These are phyloP conservation scores for Acestrorhynchus altus DNA, from an alignment of 2,797 vertebrate genomes.

Conservation along the genomic window DNA sequence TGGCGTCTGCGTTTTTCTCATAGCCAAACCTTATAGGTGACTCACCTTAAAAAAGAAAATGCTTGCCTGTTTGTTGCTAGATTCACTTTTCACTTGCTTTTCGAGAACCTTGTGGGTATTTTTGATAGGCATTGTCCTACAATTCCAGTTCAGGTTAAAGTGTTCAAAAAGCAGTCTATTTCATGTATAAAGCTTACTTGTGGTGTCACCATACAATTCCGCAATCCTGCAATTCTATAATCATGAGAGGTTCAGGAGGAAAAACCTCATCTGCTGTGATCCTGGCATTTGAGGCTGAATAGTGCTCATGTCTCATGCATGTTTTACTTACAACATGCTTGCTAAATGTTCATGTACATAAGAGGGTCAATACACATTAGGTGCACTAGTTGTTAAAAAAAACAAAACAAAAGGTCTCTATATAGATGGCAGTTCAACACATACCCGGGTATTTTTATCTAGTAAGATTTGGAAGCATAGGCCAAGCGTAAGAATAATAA, in stretches of 20 bases:
- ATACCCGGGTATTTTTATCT: not conserved
- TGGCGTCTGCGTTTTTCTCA: slow-evolving; percentile 4
- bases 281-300: slow-evolving; percentile 52
- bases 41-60: not conserved
- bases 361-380: not conserved
- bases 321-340: not conserved
- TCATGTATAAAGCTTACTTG: too few species aligned
- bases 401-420: not conserved
- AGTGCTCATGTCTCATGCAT: too few species aligned
- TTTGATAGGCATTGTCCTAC: not conserved
- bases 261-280: slow-evolving; percentile 43
- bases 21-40: not conserved
- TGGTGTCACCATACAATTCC: too few species aligned
- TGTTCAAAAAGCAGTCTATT: too few species aligned
- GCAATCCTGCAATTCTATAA: slow-evolving; percentile 4
- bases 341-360: not conserved
- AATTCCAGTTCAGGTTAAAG: not conserved
- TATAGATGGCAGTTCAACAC: not conserved
- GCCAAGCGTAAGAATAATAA: not conserved
- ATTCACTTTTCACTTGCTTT: not conserved
- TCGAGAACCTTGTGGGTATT: not conserved
- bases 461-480: not conserved
- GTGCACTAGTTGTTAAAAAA: not conserved
- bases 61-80: not conserved
- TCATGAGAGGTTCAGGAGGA: too few species aligned